Base-by-base conservation (phyloP, 1,140 invertebrate species). In the Diorhabda sublineata region DNA sequence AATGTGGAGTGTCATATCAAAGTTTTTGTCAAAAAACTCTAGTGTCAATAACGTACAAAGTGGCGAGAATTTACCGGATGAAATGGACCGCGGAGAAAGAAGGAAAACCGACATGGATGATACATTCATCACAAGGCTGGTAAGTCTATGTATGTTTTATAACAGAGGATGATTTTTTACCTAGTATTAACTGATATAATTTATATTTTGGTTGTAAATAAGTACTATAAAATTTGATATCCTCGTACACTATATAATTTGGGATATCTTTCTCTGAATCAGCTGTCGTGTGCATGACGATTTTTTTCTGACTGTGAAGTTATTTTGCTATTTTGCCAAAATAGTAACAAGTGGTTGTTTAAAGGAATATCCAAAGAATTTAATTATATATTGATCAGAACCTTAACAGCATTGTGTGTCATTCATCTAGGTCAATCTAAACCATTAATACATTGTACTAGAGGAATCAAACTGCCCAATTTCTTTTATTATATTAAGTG, bases 1-100 rank as follows among this genome's bases (percentile, higher is more conserved):
- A 76, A 77, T 77, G 76, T 77, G 76, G 76, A 74, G 74, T 74
- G 74, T 73, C 69, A 72, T 77, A 68, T 72, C 75, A 61, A 77
- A 72, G 66, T 74, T 77, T 67, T 76, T 77, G 66, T 66, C 69
- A 45, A 76, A 70, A 71, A 76, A 76, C 75, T 71, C 64, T 68
- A 70, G 69, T 67, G 63, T 60, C 43, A 70, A 66, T 62, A 67
- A 66, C 45, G 69, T 60, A 67, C 59, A 65, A 68, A 62, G 66
- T 71, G 69, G 64, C 62, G 75, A 75, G 65, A 63, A 42, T 11
- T 58, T 8, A 52, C 61, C 71, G 58, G 61, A 70, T 67, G 69
- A 69, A 69, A 72, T 72, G 73, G 73, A 74, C 69, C 72, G 69
- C 11, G 69, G 71, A 58, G 68, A 70, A 73, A 62, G 69, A 59